Conservation (phyloP, 2,797 vertebrate species). For the Tokudaia muenninki region DNA sequence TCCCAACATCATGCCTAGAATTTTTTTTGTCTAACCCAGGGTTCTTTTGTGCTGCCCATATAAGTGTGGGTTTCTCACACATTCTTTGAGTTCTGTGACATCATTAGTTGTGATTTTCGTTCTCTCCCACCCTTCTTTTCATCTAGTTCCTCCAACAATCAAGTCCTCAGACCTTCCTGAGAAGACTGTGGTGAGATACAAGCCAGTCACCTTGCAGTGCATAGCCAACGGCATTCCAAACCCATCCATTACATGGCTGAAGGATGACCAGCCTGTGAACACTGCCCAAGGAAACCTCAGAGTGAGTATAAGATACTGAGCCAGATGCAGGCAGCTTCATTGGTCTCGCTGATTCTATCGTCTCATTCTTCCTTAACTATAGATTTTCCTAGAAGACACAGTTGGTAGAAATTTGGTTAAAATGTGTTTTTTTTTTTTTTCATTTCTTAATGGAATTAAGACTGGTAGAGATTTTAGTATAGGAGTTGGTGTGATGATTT, state of each 20-base stretch:
- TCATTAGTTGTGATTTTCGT: neutral
- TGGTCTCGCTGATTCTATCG: neutral
- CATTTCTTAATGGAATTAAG: neutral
- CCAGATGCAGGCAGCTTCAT: neutral
- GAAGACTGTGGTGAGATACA: slow-evolving; percentile 92
- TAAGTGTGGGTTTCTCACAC: neutral
- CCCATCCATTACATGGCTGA: slow-evolving; percentile 96
- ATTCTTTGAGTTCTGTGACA: neutral
- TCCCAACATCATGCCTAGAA: neutral
- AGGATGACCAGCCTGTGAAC: slow-evolving; percentile 94
- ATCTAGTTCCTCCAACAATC: slow-evolving; percentile 95
- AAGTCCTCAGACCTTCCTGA: slow-evolving; percentile 91
- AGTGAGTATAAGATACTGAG: slow-evolving; percentile 86
- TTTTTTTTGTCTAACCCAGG: neutral
- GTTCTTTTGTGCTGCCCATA: neutral
- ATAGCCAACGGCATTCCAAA: slow-evolving; percentile 94
- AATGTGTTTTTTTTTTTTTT: slow-evolving; percentile 41
- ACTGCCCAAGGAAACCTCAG: slow-evolving; percentile 91
- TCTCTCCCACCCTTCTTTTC: neutral
- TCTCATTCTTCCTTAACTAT: neutral
- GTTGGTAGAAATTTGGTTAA: neutral
- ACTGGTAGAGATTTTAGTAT: neutral
- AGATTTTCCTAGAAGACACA: neutral
- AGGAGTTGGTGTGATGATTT: neutral
- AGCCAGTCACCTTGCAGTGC: slow-evolving; percentile 93